phyloP scores from a whole-genome alignment of 37 sponge, comb jelly and placozoan genomes.

The Theonella swinhoei region DNA sequence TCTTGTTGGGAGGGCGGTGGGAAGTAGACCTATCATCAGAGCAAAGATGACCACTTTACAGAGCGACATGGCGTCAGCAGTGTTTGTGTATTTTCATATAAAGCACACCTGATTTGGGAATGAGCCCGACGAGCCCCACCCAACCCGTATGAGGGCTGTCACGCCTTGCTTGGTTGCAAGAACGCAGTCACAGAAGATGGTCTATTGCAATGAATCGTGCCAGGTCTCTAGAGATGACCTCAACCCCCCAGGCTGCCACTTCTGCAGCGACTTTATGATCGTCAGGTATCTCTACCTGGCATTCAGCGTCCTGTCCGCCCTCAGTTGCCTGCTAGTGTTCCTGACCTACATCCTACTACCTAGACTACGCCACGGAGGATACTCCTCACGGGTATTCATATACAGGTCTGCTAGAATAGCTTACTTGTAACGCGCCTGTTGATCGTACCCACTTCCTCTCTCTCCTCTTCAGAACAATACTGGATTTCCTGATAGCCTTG shows the following conservation, averaged over 20 bases:
- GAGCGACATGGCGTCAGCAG: too few species aligned
- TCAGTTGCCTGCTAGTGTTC: slow-evolving; percentile 65
- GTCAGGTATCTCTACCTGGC: slow-evolving; percentile 28
- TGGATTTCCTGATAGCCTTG: slow-evolving; percentile 65
- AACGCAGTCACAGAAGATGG: too few species aligned
- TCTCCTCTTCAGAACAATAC: slow-evolving; percentile 40
- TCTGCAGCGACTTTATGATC: slow-evolving; percentile 5
- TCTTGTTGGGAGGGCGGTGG: background rate
- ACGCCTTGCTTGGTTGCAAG: too few species aligned
- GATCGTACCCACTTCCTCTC: background rate
- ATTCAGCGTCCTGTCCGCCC: slow-evolving; percentile 52
- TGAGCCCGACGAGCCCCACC: too few species aligned
- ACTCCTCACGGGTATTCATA: slow-evolving; percentile 64
- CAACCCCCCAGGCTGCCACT: too few species aligned
- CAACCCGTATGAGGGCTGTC: too few species aligned
- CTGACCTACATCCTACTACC: slow-evolving; percentile 63
- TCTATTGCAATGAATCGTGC: too few species aligned
- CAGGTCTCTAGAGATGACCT: too few species aligned
- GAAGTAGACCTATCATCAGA: background rate
- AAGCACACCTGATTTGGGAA: too few species aligned
- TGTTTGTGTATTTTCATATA: too few species aligned
- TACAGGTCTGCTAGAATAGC: slow-evolving; percentile 47
- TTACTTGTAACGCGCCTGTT: too few species aligned
- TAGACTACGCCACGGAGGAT: slow-evolving; percentile 42
- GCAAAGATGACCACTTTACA: background rate